Conservation (phyloP, 2,888 invertebrate species). For the Eupelmus urozonus region DNA sequence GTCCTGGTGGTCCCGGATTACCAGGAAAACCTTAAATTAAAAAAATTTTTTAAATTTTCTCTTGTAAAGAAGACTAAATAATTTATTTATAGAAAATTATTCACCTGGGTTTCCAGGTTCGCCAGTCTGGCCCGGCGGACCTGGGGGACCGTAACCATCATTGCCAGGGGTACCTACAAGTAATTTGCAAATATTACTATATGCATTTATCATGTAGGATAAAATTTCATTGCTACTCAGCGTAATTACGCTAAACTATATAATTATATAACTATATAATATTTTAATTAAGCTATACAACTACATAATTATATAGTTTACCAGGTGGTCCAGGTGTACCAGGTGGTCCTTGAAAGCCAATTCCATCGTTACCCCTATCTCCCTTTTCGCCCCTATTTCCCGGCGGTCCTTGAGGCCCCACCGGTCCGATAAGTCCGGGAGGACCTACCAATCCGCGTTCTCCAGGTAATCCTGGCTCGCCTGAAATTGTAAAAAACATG, state of each 20-base stretch:
- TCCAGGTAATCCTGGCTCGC: slow-evolving; percentile 11
- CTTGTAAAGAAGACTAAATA: neutral
- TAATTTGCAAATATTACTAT: neutral
- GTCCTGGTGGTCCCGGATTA: slow-evolving; percentile 10
- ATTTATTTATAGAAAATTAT: neutral
- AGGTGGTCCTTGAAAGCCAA: slow-evolving; percentile 15
- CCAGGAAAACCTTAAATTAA: slow-evolving; percentile 20
- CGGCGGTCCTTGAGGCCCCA: slow-evolving; percentile 7
- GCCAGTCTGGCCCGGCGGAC: neutral
- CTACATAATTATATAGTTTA: neutral
- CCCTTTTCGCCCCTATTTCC: slow-evolving; percentile 24
- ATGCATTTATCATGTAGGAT: too few species aligned
- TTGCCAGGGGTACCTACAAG: neutral
- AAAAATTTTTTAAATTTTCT: neutral
- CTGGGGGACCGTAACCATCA: slow-evolving; percentile 20
- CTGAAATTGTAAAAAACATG: neutral
- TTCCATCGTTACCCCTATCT: slow-evolving; percentile 6
- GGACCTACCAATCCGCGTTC: slow-evolving; percentile 3
- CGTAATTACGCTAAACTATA: too few species aligned
- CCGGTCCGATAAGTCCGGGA: slow-evolving; percentile 6
- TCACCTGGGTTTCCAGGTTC: slow-evolving; percentile 22
- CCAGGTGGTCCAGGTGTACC: slow-evolving; percentile 13
- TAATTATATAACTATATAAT: too few species aligned
- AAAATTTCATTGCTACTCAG: neutral
- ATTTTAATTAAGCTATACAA: too few species aligned